Evolutionary conservation across 2,113 vertebrate genomes (phyloP).

Genomic region (Bothrops jararaca): DNA sequence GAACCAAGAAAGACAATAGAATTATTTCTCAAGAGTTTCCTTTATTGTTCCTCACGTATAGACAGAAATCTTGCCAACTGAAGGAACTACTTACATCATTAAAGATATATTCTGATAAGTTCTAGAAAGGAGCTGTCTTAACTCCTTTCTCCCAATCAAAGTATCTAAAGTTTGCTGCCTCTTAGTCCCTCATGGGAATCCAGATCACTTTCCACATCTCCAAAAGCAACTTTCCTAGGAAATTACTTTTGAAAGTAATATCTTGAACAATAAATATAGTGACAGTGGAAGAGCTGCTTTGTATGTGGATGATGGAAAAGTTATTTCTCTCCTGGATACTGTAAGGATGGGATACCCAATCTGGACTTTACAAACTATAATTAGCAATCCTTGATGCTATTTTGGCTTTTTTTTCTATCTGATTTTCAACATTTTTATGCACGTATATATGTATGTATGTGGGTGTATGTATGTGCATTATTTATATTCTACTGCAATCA

Average conservation of each 20-base stretch:
- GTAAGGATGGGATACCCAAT: neutral
- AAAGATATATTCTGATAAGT: neutral
- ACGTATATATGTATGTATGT: neutral
- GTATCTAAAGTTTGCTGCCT: neutral
- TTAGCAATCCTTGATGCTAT: neutral
- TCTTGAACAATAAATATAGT: neutral
- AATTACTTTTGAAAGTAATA: neutral
- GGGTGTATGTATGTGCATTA: neutral
- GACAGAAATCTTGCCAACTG: neutral
- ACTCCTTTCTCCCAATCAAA: neutral
- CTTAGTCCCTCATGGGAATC: neutral
- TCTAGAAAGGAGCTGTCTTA: neutral
- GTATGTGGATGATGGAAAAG: neutral
- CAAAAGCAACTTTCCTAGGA: neutral
- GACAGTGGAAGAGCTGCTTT: neutral
- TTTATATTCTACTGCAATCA: neutral
- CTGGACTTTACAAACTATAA: neutral
- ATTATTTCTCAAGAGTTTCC: neutral
- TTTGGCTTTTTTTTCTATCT: neutral
- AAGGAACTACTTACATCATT: neutral
- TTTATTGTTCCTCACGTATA: neutral
- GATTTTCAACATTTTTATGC: neutral
- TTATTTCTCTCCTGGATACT: neutral
- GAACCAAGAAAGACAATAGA: too few relatives aligned
- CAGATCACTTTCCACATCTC: neutral